These are phyloP conservation scores for Numenius phaeopus DNA, from an alignment of 2,797 vertebrate genomes.

Conservation along the genomic window DNA sequence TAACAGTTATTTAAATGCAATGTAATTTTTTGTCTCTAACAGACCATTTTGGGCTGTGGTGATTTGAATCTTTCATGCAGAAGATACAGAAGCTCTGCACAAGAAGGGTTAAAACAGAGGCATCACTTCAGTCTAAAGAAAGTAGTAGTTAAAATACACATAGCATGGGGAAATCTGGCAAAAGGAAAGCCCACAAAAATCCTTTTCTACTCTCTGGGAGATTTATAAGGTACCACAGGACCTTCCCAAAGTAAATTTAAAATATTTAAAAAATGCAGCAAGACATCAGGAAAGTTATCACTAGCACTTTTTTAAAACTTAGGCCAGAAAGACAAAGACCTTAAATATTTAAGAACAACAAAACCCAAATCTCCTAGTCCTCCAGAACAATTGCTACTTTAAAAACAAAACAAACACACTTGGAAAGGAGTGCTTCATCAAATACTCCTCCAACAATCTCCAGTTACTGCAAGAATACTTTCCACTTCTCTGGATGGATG, in stretches of 20 bases:
- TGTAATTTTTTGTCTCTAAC: not conserved
- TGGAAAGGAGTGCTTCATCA: not conserved
- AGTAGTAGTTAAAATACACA: slow-evolving; percentile 26
- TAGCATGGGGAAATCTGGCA: not conserved
- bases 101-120: slow-evolving; percentile 10
- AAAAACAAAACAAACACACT: not conserved
- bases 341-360: not conserved
- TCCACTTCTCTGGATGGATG: not conserved
- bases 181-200: slow-evolving; percentile 52
- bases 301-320: not conserved
- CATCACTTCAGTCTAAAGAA: not conserved
- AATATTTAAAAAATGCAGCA: not conserved
- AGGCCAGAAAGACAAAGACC: not conserved
- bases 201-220: slow-evolving; percentile 27
- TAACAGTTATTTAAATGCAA: not conserved
- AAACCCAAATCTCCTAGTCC: not conserved
- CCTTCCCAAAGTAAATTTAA: slow-evolving; percentile 9
- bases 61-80: not conserved
- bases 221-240: slow-evolving; percentile 38
- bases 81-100: not conserved
- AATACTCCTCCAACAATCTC: not conserved
- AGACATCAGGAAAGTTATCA: not conserved
- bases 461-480: not conserved
- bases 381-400: not conserved
- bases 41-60: not conserved